Evolutionary conservation across 2,888 invertebrate genomes (phyloP).

Genomic region (Hymenopus coronatus): DNA sequence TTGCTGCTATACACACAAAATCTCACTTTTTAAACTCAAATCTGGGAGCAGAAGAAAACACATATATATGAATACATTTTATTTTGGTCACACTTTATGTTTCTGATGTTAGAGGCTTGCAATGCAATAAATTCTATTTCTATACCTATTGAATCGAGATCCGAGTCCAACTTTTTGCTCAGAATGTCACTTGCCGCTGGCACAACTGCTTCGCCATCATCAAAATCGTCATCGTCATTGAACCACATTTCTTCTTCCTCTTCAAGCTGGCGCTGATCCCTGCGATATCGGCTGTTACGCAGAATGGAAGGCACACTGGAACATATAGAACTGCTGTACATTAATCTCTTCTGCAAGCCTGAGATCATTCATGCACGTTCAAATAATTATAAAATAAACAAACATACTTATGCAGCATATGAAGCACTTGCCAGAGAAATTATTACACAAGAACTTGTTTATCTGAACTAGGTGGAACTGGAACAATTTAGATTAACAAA

Average conservation of each 20-base stretch:
- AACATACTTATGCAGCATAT: neutral
- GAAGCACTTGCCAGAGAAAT: neutral
- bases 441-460: no score
- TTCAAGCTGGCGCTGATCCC: conserved; percentile 90
- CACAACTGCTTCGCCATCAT: conserved; percentile 67
- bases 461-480: no score
- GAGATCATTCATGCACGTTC: neutral
- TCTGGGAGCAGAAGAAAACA: no score
- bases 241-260: conserved; percentile 99
- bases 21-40: no score
- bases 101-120: no score
- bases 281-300: conserved; percentile 75
- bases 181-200: conserved; percentile 53
- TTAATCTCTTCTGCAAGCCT: neutral
- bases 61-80: no score
- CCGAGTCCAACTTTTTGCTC: conserved; percentile 57
- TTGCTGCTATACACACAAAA: no score
- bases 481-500: no score
- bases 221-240: conserved; percentile 92
- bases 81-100: no score
- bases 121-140: no score
- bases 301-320: conserved; percentile 77
- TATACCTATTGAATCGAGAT: conserved; percentile 57
- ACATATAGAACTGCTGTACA: conserved; percentile 39
- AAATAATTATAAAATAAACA: neutral